These are phyloP conservation scores for Acinonyx jubatus DNA, from an alignment of 2,113 vertebrate species.

Conservation along the genomic window DNA sequence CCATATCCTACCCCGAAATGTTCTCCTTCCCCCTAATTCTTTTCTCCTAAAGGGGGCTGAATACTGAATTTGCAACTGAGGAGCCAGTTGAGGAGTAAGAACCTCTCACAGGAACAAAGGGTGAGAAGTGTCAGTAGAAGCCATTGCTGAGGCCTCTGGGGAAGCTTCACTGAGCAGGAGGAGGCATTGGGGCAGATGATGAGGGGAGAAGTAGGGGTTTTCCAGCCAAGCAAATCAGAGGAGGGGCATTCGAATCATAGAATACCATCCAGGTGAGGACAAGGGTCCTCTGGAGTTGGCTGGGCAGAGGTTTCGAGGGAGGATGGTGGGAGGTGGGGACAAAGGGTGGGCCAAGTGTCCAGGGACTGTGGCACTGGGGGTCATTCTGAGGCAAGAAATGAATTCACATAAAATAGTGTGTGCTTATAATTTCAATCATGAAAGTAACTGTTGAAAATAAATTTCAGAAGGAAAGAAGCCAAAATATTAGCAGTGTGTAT, in stretches of 20 bases:
- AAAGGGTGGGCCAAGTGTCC: background rate
- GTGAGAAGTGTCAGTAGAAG: background rate
- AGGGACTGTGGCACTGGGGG: background rate
- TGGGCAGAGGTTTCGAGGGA: background rate
- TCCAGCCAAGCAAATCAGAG: background rate
- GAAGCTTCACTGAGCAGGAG: background rate
- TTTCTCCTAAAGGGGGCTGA: background rate
- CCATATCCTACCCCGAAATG: background rate
- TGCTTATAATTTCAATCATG: background rate
- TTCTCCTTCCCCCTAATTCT: background rate
- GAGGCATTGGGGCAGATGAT: background rate
- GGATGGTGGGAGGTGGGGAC: no score
- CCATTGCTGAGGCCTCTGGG: background rate
- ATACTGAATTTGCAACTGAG: background rate
- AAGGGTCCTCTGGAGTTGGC: accelerated
- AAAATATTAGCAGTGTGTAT: background rate
- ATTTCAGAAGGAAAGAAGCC: background rate
- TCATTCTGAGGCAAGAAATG: background rate
- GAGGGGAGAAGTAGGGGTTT: background rate
- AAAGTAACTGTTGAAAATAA: background rate
- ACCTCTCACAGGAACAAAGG: background rate
- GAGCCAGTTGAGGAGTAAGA: background rate
- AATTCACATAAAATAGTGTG: background rate
- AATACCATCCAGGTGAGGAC: background rate
- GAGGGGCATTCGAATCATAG: background rate